Conservation (phyloP, 2,113 vertebrate species). For the Arenaria interpres region DNA sequence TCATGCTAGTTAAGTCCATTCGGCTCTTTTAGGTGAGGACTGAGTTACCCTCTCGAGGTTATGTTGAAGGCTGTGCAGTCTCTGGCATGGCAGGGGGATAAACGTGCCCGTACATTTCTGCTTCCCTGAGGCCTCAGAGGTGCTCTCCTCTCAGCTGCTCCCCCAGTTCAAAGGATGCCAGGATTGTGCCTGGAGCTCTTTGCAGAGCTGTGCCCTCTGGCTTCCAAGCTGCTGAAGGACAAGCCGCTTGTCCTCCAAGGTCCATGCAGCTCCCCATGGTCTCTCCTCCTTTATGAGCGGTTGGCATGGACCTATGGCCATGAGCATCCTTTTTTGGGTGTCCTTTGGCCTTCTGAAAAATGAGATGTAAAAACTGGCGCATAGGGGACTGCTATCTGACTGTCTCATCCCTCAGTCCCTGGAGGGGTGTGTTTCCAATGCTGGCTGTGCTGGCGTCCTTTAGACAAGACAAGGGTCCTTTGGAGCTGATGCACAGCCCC, state of each 20-base stretch:
- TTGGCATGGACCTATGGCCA: not conserved
- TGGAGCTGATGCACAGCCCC: not conserved
- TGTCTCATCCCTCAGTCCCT: not conserved
- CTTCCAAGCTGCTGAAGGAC: not conserved
- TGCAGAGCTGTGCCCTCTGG: not conserved
- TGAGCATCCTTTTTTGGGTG: not conserved
- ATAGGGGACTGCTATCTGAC: not conserved
- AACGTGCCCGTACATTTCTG: constrained; percentile 18
- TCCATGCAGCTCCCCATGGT: not conserved
- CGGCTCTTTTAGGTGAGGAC: not conserved
- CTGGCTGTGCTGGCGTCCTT: not conserved
- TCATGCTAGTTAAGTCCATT: not conserved
- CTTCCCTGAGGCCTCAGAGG: not conserved
- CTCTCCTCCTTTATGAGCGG: not conserved
- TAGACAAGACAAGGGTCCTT: not conserved
- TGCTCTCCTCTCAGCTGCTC: not conserved
- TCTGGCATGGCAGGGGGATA: constrained; percentile 37
- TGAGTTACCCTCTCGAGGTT: not conserved
- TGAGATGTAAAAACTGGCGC: not conserved
- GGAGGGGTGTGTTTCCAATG: accelerated
- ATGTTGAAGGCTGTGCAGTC: constrained; percentile 50
- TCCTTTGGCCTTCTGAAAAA: not conserved
- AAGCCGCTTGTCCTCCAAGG: not conserved
- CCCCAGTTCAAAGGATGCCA: not conserved
- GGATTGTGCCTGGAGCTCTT: not conserved